Base-by-base conservation (phyloP, 2,888 invertebrate genomes). In the Sarcophaga subvicina region DNA sequence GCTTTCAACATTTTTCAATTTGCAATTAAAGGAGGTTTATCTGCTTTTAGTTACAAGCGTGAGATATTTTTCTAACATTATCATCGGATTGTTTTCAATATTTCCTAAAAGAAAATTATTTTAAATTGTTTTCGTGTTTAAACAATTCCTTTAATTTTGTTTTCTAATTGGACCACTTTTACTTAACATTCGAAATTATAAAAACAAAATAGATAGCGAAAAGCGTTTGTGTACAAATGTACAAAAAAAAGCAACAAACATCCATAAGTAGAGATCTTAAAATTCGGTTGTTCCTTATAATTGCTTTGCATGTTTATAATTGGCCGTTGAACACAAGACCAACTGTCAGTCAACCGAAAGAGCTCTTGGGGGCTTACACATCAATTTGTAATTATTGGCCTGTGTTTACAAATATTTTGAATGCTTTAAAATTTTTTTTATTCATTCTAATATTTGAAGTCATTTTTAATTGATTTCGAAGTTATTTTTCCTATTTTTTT, bases 51-150 rank as follows among this genome's bases (percentile, higher is more conserved):
- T 88, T 88, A 85, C 76, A 84, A 87, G 80, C 86, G 82, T 88
- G 79, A 86, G 86, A 86, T 86, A 80, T 83, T 88, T 78, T 81
- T 69, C 47, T 80, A 20, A 82, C 66, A 63, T 72, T 79, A 72
- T 72, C 71, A 62, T 72, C 67, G 63, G 20, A 22, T 75, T 81
- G 47, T 62, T 63, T 45, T 69, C 62, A 62, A 20, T 77, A 70
- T 54, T 76, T 22, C 49, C 67, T 62, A 76, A 67, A 76, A 73
- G 71, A 76, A 81, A 86, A 86, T 84, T 84, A 73, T 84, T 84
- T 88, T 83, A 88, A 86, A 88, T 88, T 79, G 85, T 83, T 80
- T 88, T 88, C 83, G 81, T 87, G 80, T 81, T 83, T 78, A 27
- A 81, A 84, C 67, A 72, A 77, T 77, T 84, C 67, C 59, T 72